Base-by-base conservation (phyloP, 2,113 vertebrate genomes). In the Amblyopsis rosae region DNA sequence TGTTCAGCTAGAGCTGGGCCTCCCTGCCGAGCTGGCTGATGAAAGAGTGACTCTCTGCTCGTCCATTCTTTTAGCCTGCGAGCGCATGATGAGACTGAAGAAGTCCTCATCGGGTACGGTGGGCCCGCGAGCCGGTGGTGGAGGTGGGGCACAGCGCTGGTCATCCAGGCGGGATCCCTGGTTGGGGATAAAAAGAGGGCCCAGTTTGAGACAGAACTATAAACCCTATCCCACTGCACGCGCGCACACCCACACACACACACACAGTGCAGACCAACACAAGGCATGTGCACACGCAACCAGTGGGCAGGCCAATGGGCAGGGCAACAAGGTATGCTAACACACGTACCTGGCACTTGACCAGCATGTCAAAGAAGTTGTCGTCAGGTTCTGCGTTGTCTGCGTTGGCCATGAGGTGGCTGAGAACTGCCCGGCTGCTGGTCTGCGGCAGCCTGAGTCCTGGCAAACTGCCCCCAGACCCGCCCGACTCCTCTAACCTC, bases 71-170 rank as follows among this genome's bases (percentile, higher is more conserved):
- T 98, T 99, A 0, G 94, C 96, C 89, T 99, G 97, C 0, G 96
- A 96, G 69, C 95, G 94, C 87, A 98, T 88, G 86, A 99, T 98
- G 79, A 99, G 96, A 87, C 96, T 98, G 82, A 98, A 98, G 77
- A 99, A 98, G 87, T 99, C 96, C 85, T 98, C 97, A 49, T 98
- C 96, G 0, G 97, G 97, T 59, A 98, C 94, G 0, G 96, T 99
- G 13, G 94, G 92, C 12, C 96, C 95, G 73, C 94, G 95, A 9
- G 90, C 77, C 0, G 91, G 78, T 17, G 93, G 89, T 10, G 93
- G 80, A 7, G 96, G 97, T n/a, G 95, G 95, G 46, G 96, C 95
- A 60, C 96, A 98, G 78, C 97, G 93, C 77, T 98, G 97, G 85
- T 99, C 97, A 19, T 99, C 96, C 81, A 99, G 88, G 56, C 97